phyloP scores from a whole-genome alignment of 2,113 vertebrate genomes.

The Raja brachyura region DNA sequence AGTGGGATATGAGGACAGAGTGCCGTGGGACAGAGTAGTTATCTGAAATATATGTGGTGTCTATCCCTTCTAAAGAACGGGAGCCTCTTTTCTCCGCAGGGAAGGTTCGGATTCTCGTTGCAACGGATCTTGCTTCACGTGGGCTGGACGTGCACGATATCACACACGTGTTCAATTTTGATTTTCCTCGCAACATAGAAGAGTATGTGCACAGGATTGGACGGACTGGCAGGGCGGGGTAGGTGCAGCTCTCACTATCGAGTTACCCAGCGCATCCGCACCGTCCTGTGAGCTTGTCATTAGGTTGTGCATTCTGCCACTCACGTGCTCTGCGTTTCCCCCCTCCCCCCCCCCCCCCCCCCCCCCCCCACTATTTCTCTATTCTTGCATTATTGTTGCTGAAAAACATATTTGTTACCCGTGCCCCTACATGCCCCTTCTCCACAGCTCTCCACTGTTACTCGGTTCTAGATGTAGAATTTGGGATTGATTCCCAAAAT shows the following conservation, averaged over 20 bases:
- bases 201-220: slow-evolving; percentile 93
- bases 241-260: slow-evolving; percentile 38
- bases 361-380: no score
- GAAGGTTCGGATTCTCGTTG: slow-evolving; percentile 80
- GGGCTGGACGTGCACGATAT: slow-evolving; percentile 87
- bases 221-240: slow-evolving; percentile 92
- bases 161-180: slow-evolving; percentile 87
- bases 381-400: no score
- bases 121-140: slow-evolving; percentile 88
- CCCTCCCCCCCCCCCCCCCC: no score
- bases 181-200: slow-evolving; percentile 92
- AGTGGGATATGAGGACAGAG: not conserved
- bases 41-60: not conserved
- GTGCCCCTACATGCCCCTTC: no score
- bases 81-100: slow-evolving; percentile 55
- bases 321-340: no score
- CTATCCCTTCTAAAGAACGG: not conserved
- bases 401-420: no score
- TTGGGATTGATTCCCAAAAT: no score
- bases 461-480: no score
- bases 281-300: no score
- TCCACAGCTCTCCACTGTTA: no score
- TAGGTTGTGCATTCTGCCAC: not conserved
- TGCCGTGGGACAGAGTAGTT: not conserved
- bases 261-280: no score